phyloP scores from a whole-genome alignment of 2,888 invertebrate species.

The Drosophila histrio region DNA sequence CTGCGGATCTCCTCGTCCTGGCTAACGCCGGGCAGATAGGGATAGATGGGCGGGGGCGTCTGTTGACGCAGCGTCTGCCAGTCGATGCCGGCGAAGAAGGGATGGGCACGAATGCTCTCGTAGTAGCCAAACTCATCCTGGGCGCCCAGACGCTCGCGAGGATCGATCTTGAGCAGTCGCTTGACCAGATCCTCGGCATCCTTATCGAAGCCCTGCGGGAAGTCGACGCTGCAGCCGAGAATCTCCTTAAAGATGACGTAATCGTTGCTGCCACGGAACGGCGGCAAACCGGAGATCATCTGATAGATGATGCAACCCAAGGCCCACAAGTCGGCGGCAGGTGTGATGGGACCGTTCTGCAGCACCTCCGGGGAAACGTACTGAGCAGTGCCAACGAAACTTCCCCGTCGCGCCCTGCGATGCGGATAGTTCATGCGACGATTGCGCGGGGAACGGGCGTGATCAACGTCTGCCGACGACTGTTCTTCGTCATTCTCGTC shows the following conservation, averaged over 20 bases:
- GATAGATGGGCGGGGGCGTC: slow-evolving; percentile 92
- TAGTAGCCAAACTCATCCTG: slow-evolving; percentile 89
- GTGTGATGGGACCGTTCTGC: slow-evolving; percentile 90
- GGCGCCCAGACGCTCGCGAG: slow-evolving; percentile 92
- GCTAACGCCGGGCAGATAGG: slow-evolving; percentile 90
- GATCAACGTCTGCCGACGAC: slow-evolving; percentile 34
- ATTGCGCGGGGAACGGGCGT: slow-evolving; percentile 45
- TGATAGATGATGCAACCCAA: slow-evolving; percentile 98
- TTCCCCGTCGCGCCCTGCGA: slow-evolving; percentile 86
- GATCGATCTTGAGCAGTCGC: slow-evolving; percentile 92
- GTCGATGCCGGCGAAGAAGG: slow-evolving; percentile 92
- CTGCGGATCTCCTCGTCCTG: slow-evolving; percentile 88
- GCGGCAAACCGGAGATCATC: slow-evolving; percentile 96
- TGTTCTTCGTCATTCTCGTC: slow-evolving; percentile 47
- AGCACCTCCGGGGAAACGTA: slow-evolving; percentile 99
- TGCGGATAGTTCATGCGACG: slow-evolving; percentile 53
- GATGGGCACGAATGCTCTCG: slow-evolving; percentile 92
- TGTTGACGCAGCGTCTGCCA: slow-evolving; percentile 92
- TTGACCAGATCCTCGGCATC: slow-evolving; percentile 94
- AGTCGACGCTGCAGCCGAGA: slow-evolving; percentile 93
- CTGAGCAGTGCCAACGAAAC: slow-evolving; percentile 99
- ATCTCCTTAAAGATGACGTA: slow-evolving; percentile 99
- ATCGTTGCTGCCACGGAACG: slow-evolving; percentile 96
- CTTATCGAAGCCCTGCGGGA: slow-evolving; percentile 95
- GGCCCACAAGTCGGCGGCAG: slow-evolving; percentile 97